These are phyloP conservation scores for Coccyzus lansbergi DNA, from an alignment of 2,797 vertebrate species.

Conservation along the genomic window DNA sequence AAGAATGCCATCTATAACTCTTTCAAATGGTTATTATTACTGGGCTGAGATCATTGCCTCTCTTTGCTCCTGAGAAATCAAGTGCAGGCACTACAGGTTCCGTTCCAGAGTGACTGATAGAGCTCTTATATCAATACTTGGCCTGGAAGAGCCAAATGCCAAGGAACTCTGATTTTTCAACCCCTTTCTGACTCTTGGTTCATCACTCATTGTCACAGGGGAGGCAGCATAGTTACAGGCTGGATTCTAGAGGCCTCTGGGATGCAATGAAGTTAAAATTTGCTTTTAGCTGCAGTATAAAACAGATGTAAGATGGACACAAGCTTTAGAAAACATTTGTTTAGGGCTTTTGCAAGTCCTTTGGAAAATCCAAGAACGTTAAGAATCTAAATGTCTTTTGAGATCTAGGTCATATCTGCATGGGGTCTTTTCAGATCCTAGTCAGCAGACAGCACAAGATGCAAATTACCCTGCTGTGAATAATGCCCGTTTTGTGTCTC, in stretches of 20 bases:
- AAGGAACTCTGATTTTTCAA: constrained; percentile 32
- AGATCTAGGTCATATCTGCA: constrained; percentile 61
- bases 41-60: neutral
- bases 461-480: constrained; percentile 52
- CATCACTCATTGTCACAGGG: constrained; percentile 6
- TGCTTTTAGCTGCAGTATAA: neutral
- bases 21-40: neutral
- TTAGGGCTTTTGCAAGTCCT: constrained; percentile 42
- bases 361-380: constrained; percentile 59
- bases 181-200: neutral
- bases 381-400: constrained; percentile 42
- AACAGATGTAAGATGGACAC: neutral
- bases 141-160: constrained; percentile 19
- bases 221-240: neutral
- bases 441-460: constrained; percentile 57
- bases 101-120: neutral
- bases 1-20: neutral
- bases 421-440: constrained; percentile 56
- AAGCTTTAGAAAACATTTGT: constrained; percentile 18
- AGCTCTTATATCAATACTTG: neutral
- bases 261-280: constrained; percentile 21
- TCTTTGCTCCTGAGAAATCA: constrained; percentile 29
- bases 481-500: constrained; percentile 49
- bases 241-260: constrained; percentile 11
- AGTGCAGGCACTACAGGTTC: neutral